Evolutionary conservation across 2,113 vertebrate genomes (phyloP).

Genomic region (Choloepus hoffmanni): DNA sequence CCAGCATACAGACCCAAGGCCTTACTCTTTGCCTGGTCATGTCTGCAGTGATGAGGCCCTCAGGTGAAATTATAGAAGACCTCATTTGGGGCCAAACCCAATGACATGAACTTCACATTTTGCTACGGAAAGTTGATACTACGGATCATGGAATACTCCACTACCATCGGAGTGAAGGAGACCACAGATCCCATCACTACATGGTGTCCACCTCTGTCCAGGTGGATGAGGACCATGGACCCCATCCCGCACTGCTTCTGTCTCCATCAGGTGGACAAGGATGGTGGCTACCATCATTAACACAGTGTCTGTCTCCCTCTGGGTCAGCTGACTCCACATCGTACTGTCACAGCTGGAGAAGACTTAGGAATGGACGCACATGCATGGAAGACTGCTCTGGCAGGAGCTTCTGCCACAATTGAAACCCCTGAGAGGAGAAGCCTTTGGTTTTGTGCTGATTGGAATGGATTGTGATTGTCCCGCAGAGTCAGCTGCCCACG

Average conservation of each 20-base stretch:
- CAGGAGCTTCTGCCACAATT: neutral
- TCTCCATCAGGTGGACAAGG: too few relatives aligned
- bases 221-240: too few relatives aligned
- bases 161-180: too few relatives aligned
- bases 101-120: neutral
- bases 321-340: rapidly evolving
- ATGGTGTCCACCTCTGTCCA: too few relatives aligned
- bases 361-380: neutral
- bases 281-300: too few relatives aligned
- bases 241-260: too few relatives aligned
- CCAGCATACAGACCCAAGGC: neutral
- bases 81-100: neutral
- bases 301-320: neutral
- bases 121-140: neutral
- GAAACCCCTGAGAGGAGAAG: neutral
- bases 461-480: neutral
- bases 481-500: neutral
- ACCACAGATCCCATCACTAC: too few relatives aligned
- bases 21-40: neutral
- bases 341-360: neutral
- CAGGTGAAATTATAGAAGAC: neutral
- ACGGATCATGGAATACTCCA: too few relatives aligned
- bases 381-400: rapidly evolving
- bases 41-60: neutral
- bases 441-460: neutral